Evolutionary conservation across 2,888 invertebrate genomes (phyloP), one percentile per base, ranked within the genome.

Genomic region (Mamestra brassicae): DNA sequence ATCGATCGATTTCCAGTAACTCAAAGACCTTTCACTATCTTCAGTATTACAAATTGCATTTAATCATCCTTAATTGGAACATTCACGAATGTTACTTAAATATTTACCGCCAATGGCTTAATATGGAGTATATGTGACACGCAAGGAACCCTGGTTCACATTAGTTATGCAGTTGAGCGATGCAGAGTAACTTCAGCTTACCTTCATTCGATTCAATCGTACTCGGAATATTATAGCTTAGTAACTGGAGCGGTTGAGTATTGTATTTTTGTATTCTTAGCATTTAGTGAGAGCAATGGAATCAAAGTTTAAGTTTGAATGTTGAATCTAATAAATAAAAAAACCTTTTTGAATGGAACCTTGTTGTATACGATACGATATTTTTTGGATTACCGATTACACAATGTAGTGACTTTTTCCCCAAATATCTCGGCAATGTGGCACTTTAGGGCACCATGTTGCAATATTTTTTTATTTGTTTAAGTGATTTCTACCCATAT

Each of bases 61-160:
- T 70, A 83, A 71, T 74, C 50, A 83, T 38, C 57, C 42, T 42
- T 79, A 58, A 82, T 74, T 66, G 62, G 42, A 36, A 17, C 7
- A 38, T 6, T 6, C 55, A 47, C 45, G 61, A 34, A 42, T 63
- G 60, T 61, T 65, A 65, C 34, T 81, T 34, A 78, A 69, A 78
- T 78, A 83, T 74, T 71, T 66, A 78, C 45, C n/a, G 63, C 4
- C 26, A 62, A 83, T 71, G 55, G 69, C 47, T 83, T 69, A 69
- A 74, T 80, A 67, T 38, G 45, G 50, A 50, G 47, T 34, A 66
- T 36, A 60, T 26, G 26, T 57, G 57, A 66, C 66, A 71, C 47
- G 60, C 68, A 71, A 75, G 52, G 55, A 47, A 36, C 8, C 11
- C n/a, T 69, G 26, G 36, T 38, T 17, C 42, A 17, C 36, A 80